Evolutionary conservation across 2,113 vertebrate species (phyloP).

Genomic region (Origma solitaria): DNA sequence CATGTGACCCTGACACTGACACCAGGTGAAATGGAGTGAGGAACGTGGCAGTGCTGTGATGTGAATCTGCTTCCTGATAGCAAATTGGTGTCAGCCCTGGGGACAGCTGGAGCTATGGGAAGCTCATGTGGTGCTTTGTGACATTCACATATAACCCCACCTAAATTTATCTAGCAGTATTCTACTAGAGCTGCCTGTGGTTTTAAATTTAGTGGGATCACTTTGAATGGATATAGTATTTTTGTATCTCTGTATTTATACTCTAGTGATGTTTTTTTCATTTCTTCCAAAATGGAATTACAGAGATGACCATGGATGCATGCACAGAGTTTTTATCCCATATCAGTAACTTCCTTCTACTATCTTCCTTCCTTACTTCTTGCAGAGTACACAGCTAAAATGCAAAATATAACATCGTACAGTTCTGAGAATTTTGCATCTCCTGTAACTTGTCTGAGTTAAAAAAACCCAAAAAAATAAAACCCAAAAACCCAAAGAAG

Average conservation of each 20-base stretch:
- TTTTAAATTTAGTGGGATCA: not conserved
- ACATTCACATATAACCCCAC: rapidly evolving
- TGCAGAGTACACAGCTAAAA: not conserved
- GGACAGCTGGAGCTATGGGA: not conserved
- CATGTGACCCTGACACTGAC: not conserved
- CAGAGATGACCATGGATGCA: not conserved
- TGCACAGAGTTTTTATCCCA: not conserved
- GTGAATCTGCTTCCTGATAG: not conserved
- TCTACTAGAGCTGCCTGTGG: not conserved
- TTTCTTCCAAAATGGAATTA: not conserved
- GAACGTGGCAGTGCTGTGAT: rapidly evolving
- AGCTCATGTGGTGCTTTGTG: not conserved
- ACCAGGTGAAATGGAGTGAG: not conserved
- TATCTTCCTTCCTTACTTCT: not conserved
- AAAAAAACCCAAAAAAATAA: not conserved
- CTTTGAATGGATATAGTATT: not conserved
- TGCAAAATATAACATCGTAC: not conserved
- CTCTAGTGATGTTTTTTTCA: not conserved
- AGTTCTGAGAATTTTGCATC: not conserved
- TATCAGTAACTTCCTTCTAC: not conserved
- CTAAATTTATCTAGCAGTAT: rapidly evolving
- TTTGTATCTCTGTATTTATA: not conserved
- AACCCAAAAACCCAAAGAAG: not conserved
- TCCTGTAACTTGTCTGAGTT: not conserved
- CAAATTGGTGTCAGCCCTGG: not conserved